Base-by-base conservation (phyloP, 2,888 invertebrate genomes). In the Escarpia spicata region DNA sequence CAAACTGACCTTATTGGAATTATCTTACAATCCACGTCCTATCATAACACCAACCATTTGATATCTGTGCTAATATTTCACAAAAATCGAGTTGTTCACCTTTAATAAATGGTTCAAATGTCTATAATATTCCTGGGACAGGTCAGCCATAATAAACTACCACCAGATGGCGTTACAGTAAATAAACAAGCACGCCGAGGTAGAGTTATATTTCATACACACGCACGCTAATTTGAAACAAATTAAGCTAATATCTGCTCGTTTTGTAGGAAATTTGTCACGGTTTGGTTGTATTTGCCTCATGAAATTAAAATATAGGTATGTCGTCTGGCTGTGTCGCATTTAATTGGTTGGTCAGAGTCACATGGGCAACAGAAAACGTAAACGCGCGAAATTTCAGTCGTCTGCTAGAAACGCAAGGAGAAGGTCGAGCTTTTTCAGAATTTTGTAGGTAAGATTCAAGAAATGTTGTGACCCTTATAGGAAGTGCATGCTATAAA, bases 301-400 rank as follows among this genome's bases (percentile, higher is more conserved):
- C 26, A 75, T 6, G 26, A 75, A n/a, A 75, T 26, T 15, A 75
- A n/a, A 75, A 75, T 26, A 75, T 15, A 75, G n/a, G n/a, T 15
- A 26, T 75, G 75, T 75, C 75, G 26, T 75, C 75, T 75, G 75
- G 75, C 26, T 19, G n/a, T 75, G 75, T 75, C 75, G 75, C 75
- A 75, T 75, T 75, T 75, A 75, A 75, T 75, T 75, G 75, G 75
- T 75, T 75, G n/a, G 26, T 75, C 26, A 75, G 6, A 26, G 75
- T 75, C 75, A 75, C 75, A 75, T 75, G 75, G 19, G 75, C 19
- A 75, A 75, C 75, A 75, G 75, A n/a, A 75, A 75, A 75, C 75
- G 26, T n/a, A 75, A 75, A 75, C 75, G 75, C 75, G 75, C 75
- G 75, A 75, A 75, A 75, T 26, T 75, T 75, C 75, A 75, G 75